phyloP scores from a whole-genome alignment of 2,888 invertebrate genomes.

The Magallana nippona region DNA sequence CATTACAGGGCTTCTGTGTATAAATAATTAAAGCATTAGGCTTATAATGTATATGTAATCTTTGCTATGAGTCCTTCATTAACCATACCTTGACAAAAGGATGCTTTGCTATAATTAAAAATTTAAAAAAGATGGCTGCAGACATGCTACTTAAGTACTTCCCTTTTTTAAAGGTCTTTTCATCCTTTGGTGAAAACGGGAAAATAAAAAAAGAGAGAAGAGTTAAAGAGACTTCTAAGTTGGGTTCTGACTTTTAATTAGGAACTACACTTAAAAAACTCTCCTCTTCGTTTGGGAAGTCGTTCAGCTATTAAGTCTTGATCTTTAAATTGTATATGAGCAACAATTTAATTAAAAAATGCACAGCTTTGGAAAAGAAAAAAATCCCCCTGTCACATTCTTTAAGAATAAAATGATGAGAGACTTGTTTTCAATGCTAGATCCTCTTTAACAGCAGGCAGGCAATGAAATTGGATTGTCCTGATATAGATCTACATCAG shows the following conservation, averaged over 20 bases:
- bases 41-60: constrained; percentile 21
- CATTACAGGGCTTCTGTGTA: neutral
- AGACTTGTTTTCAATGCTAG: neutral
- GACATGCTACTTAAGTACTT: constrained; percentile 5
- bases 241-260: neutral
- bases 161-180: neutral
- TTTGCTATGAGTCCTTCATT: constrained; percentile 9
- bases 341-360: neutral
- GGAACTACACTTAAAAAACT: neutral
- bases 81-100: constrained; percentile 7
- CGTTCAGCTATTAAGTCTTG: neutral
- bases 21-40: constrained; percentile 25
- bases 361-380: neutral
- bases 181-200: neutral
- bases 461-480: neutral
- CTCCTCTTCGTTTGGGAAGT: neutral
- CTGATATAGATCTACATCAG: constrained; percentile 9
- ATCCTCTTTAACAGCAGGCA: constrained; percentile 5
- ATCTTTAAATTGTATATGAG: neutral
- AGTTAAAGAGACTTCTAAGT: neutral
- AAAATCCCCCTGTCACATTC: neutral
- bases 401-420: neutral
- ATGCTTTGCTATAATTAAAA: constrained; percentile 19
- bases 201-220: neutral
- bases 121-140: neutral